Conservation (phyloP, 2,113 vertebrate species). For the Butastur rufipennis region DNA sequence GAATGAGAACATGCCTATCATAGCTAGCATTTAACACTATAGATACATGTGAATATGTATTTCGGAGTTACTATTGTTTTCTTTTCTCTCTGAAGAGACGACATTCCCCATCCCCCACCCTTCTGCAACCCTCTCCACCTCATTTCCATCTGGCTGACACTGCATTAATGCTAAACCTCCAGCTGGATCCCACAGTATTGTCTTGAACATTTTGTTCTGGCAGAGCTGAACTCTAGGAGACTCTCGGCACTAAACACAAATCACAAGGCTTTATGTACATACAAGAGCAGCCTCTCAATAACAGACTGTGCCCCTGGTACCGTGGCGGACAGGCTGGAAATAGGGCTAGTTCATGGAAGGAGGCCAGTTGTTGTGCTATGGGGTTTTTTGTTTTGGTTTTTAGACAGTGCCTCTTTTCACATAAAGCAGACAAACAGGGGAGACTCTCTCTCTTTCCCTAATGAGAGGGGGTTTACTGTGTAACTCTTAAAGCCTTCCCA, state of each 20-base stretch:
- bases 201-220: constrained; percentile 82
- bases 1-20: background rate
- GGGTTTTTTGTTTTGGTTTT: constrained; percentile 35
- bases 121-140: constrained; percentile 28
- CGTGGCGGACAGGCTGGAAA: background rate
- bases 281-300: background rate
- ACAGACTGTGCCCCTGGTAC: constrained; percentile 8
- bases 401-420: constrained; percentile 56
- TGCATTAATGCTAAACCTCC: constrained; percentile 59
- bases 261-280: constrained; percentile 16
- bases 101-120: constrained; percentile 18
- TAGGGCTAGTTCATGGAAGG: background rate
- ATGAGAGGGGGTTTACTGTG: background rate
- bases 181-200: constrained; percentile 67
- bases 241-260: constrained; percentile 36
- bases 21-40: background rate
- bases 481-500: background rate
- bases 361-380: constrained; percentile 47
- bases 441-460: background rate
- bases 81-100: background rate
- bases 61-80: constrained; percentile 3
- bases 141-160: constrained; percentile 70
- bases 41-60: background rate
- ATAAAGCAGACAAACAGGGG: constrained; percentile 2
- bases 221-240: constrained; percentile 68